Percentiles rank a stretch among this genome's conserved stretches.
Evolutionary conservation across 1,140 invertebrate species (phyloP).

Genomic region (Leptinotarsa undecemlineata): DNA sequence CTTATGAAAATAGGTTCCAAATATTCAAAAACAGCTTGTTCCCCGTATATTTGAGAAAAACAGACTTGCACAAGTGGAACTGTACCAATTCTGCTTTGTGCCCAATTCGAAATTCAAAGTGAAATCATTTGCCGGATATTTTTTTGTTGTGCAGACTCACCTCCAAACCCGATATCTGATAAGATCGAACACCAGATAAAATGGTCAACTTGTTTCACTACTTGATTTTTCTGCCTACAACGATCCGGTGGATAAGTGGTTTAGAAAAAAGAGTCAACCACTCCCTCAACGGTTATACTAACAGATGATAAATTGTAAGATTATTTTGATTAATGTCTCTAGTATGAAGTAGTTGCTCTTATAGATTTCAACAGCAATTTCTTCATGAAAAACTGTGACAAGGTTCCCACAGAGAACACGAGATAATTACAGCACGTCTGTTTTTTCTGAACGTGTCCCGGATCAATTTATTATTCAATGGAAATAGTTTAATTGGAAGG

Average conservation of each 20-base stretch:
- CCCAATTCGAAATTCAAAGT: too few relatives aligned
- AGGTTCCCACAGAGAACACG: constrained; percentile 3
- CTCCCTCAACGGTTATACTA: neutral
- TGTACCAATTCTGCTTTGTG: too few relatives aligned
- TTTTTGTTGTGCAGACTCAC: too few relatives aligned
- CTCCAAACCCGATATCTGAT: neutral
- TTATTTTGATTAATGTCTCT: neutral
- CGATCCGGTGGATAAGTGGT: neutral
- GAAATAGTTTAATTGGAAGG: neutral
- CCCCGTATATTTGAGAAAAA: too few relatives aligned
- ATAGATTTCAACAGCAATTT: neutral
- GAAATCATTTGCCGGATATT: too few relatives aligned
- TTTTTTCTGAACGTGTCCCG: neutral
- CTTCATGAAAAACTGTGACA: neutral
- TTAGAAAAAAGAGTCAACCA: neutral
- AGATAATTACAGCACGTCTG: neutral
- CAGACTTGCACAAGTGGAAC: too few relatives aligned
- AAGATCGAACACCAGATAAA: neutral
- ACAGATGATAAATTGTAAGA: neutral
- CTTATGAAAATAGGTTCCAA: too few relatives aligned
- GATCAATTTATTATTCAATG: neutral
- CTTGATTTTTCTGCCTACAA: neutral
- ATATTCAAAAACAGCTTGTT: too few relatives aligned
- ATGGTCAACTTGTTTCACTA: neutral
- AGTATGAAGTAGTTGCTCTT: neutral